A percentile compares a stretch with the other conserved stretches of the same genome.
Conservation (phyloP, 2,113 vertebrate genomes). For the Psilopsiagon aymara region DNA sequence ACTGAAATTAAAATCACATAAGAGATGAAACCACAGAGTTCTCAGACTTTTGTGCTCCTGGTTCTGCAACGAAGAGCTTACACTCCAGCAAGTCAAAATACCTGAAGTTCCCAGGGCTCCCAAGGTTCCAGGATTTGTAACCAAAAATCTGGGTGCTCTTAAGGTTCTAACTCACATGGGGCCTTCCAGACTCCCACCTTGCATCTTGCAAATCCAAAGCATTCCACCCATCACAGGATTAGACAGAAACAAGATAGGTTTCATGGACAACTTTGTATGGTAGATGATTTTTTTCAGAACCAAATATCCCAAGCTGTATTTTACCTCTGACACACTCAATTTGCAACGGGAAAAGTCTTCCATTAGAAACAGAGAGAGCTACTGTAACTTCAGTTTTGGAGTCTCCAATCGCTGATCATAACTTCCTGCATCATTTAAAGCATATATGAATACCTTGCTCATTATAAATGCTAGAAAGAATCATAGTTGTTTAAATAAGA, state of each 20-base stretch:
- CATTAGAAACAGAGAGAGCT: not conserved
- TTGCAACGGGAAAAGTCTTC: not conserved
- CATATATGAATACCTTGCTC: not conserved
- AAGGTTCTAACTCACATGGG: not conserved
- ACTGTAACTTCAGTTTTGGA: not conserved
- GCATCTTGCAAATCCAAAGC: not conserved
- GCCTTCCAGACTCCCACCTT: not conserved
- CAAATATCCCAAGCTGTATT: not conserved
- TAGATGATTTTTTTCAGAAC: not conserved
- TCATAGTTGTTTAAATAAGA: not conserved
- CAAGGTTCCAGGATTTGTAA: not conserved
- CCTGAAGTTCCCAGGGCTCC: not conserved
- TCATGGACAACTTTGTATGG: not conserved
- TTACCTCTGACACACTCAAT: not conserved
- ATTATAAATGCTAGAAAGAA: not conserved
- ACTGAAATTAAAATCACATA: not conserved
- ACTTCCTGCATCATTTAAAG: not conserved
- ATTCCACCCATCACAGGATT: fast-evolving
- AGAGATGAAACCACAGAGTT: not conserved
- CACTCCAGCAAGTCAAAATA: not conserved
- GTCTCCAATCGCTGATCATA: not conserved
- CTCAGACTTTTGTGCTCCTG: not conserved
- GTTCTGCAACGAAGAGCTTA: not conserved
- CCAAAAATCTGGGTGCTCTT: not conserved
- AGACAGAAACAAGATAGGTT: not conserved